Conservation (phyloP, 2,113 vertebrate genomes). For the Hippocampus comes region DNA sequence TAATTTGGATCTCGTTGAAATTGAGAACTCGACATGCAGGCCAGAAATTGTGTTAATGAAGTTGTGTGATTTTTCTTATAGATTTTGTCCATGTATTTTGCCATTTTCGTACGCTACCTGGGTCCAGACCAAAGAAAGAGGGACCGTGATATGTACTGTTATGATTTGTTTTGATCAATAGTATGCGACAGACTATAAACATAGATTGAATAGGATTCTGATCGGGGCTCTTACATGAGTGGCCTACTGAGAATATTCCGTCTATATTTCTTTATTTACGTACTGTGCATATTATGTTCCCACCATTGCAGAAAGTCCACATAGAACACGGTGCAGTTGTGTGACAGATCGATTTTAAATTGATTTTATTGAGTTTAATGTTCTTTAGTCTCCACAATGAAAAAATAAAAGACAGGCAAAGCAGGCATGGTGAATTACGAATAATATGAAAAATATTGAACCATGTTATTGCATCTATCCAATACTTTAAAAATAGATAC, state of each 20-base stretch:
- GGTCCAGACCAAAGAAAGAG: no score
- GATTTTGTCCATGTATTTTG: no score
- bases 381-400: no score
- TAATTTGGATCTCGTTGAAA: not conserved
- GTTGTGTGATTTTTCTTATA: not conserved
- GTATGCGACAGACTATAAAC: not conserved
- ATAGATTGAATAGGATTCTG: not conserved
- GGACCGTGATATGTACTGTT: no score
- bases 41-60: not conserved
- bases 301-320: no score
- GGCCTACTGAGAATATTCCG: not conserved
- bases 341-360: no score
- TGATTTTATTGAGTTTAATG: no score
- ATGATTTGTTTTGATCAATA: not conserved
- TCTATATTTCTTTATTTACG: not conserved
- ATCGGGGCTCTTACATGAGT: not conserved
- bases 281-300: no score
- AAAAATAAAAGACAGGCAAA: not conserved
- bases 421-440: not conserved
- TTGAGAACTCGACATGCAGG: not conserved
- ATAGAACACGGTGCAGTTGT: no score
- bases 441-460: not conserved
- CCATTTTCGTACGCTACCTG: no score
- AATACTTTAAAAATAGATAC: not conserved
- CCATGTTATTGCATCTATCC: not conserved